phyloP scores from a whole-genome alignment of 2,888 invertebrate genomes.

The Frankliniella fusca region DNA sequence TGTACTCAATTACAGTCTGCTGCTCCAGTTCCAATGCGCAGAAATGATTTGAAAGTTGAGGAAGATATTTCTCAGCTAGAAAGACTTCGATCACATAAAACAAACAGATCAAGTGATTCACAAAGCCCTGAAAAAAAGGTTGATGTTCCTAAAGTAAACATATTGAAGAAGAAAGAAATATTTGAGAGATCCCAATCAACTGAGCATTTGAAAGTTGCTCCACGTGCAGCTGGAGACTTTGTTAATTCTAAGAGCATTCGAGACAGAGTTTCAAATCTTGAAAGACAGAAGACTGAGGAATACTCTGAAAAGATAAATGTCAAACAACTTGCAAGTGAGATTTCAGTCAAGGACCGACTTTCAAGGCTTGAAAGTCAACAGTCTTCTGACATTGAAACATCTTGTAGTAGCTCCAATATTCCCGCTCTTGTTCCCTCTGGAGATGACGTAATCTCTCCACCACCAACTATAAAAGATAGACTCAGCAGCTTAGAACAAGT shows the following conservation, averaged over 20 bases:
- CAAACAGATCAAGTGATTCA: conserved; percentile 45
- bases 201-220: conserved; percentile 47
- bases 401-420: conserved; percentile 2
- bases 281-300: conserved; percentile 59
- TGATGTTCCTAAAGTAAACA: conserved; percentile 68
- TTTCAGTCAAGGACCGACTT: conserved; percentile 43
- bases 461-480: conserved; percentile 43
- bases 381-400: conserved; percentile 28
- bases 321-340: conserved; percentile 41
- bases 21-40: conserved; percentile 40
- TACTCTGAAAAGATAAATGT: conserved; percentile 38
- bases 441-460: conserved; percentile 20
- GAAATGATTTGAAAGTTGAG: conserved; percentile 53
- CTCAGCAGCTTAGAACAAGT: conserved; percentile 37
- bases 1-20: conserved; percentile 36
- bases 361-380: conserved; percentile 43
- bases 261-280: conserved; percentile 65
- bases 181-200: conserved; percentile 66
- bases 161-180: conserved; percentile 74
- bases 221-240: conserved; percentile 60
- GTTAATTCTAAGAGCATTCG: conserved; percentile 65
- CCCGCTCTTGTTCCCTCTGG: not conserved
- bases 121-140: conserved; percentile 54
- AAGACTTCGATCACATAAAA: conserved; percentile 43
- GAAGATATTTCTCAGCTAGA: conserved; percentile 61